phyloP scores from a whole-genome alignment of 2,113 vertebrate genomes.

The Oceanites oceanicus region DNA sequence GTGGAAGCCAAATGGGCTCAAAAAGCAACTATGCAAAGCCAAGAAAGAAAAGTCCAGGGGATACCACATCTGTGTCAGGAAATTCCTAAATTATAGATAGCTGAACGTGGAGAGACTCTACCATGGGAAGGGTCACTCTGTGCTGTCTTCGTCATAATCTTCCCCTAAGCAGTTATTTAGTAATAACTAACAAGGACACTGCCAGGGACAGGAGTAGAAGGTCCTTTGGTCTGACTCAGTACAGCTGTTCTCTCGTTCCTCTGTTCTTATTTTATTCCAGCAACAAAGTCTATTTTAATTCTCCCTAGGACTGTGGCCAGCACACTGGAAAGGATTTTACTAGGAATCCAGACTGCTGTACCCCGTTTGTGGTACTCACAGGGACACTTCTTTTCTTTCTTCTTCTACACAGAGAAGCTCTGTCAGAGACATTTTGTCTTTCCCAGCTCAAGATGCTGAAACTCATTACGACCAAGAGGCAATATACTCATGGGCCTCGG shows the following conservation, averaged over 20 bases:
- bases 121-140: neutral
- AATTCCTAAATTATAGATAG: slow-evolving; percentile 1
- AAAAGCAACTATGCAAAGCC: neutral
- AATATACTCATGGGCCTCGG: neutral
- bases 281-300: slow-evolving; percentile 46
- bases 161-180: neutral
- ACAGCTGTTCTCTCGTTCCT: slow-evolving; percentile 45
- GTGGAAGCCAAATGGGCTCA: neutral
- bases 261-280: slow-evolving; percentile 46
- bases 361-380: neutral
- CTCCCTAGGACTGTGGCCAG: neutral
- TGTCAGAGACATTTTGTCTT: neutral
- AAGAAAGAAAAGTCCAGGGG: neutral
- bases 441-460: neutral
- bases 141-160: neutral
- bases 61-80: neutral
- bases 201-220: slow-evolving; percentile 18
- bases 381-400: neutral
- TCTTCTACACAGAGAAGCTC: neutral
- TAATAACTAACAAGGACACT: too few relatives aligned
- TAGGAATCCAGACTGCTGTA: slow-evolving; percentile 1
- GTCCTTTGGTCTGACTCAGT: slow-evolving; percentile 10
- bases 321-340: slow-evolving; percentile 3
- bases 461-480: neutral
- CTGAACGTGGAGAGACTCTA: neutral